Evolutionary conservation across 2,888 invertebrate genomes (phyloP), one percentile per base, ranked within the genome.

Genomic region (Lymantria dispar): DNA sequence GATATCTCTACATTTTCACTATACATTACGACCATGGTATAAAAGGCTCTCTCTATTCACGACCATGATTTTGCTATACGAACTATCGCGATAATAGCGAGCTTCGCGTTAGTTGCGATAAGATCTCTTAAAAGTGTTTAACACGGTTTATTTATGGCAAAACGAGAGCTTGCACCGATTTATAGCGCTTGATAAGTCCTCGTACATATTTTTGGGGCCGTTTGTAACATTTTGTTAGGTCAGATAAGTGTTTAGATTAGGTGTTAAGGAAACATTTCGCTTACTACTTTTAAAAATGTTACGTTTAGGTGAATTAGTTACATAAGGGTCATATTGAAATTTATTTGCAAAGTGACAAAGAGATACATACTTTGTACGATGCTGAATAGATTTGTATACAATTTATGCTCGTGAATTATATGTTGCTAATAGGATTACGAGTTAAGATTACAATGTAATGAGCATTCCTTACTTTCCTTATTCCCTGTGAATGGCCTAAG

Each of bases 81-180:
- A 54, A 58, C 60, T 52, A 62, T 31, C 11, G 42, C 47, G 62
- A 60, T 64, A 60, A 58, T 58, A 63, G 62, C 64, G 55, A 60
- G 68, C 67, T 67, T 58, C 64, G 64, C 65, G 44, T 38, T 70
- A 55, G 54, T 52, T 41, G 42, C 53, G 76, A 78, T 78, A 68
- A 58, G 64, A 72, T 76, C 74, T 63, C 63, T 65, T n/a, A 56
- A 68, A 67, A 74, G 73, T 73, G 74, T 77, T 73, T 70, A 67
- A 68, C 56, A 50, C 54, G 58, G 60, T 51, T 60, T 72, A 72
- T 77, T 76, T 77, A 78, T 68, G 50, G 61, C 30, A 33, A 22
- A 49, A 46, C 41, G 44, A 52, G 48, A 38, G 50, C 46, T 36
- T 45, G 43, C 49, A 50, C 31, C 62, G 72, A 74, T 74, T 72